These are phyloP conservation scores for Parazoanthus swiftii DNA, from an alignment of 92 coral and sea anemone genomes.

Conservation along the genomic window DNA sequence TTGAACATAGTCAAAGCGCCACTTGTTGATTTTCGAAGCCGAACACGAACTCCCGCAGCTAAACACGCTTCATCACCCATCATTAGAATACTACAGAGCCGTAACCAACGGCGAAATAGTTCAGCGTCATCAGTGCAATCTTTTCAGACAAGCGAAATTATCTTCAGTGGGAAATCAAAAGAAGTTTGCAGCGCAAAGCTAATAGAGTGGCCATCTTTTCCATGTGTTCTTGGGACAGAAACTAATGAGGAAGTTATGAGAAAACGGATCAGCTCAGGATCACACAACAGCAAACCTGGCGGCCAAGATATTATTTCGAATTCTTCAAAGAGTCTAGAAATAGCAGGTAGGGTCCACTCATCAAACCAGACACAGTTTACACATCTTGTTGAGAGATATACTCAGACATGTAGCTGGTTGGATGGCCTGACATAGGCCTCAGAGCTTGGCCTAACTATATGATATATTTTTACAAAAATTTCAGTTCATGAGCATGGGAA, in stretches of 20 bases:
- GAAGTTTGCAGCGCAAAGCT: neutral
- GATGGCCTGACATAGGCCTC: too few species aligned
- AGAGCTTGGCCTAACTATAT: too few species aligned
- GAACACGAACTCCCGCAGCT: constrained; percentile 29
- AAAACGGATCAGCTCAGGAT: neutral
- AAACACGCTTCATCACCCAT: constrained; percentile 47
- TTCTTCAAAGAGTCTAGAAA: neutral
- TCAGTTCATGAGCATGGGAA: too few species aligned
- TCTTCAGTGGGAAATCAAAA: neutral
- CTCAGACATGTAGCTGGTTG: too few species aligned
- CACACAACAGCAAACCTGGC: neutral
- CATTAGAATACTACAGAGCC: constrained; percentile 61
- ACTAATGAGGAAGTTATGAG: neutral
- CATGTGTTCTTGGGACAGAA: neutral
- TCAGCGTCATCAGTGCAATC: constrained; percentile 65
- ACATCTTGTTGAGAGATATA: neutral
- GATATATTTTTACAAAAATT: too few species aligned
- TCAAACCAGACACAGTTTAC: neutral
- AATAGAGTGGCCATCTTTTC: neutral
- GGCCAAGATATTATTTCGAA: neutral
- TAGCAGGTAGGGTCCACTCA: constrained; percentile 11
- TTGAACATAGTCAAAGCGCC: constrained; percentile 70
- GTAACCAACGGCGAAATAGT: constrained; percentile 58
- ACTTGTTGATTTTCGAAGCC: constrained; percentile 41
- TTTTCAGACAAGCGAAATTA: neutral